Evolutionary conservation across 2,113 vertebrate genomes (phyloP).

Genomic region (Leptosomus discolor): DNA sequence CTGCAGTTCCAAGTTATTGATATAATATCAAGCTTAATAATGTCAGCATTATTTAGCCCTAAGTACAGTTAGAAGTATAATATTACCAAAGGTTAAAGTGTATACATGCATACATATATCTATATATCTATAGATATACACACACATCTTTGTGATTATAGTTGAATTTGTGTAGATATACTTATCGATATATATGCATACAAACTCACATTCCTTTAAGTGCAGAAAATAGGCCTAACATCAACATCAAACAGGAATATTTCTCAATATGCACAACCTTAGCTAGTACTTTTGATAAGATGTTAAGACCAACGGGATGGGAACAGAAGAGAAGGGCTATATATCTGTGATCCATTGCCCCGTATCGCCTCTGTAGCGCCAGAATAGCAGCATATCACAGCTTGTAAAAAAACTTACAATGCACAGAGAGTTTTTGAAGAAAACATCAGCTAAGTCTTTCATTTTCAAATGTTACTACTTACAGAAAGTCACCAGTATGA

Average conservation of each 20-base stretch:
- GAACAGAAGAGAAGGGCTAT: background rate
- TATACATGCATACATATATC: no score
- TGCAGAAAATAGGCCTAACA: background rate
- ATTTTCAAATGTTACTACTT: slow-evolving; percentile 42
- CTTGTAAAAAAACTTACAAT: background rate
- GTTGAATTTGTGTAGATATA: background rate
- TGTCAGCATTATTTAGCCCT: background rate
- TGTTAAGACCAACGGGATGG: background rate
- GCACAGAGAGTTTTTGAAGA: background rate
- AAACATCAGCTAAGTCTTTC: slow-evolving; percentile 14
- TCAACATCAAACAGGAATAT: background rate
- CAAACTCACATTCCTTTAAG: background rate
- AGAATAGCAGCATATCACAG: background rate
- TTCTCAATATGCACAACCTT: background rate
- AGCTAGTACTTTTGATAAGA: background rate
- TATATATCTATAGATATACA: background rate
- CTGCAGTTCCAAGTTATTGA: background rate
- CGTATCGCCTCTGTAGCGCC: background rate
- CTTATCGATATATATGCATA: background rate
- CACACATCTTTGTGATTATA: background rate
- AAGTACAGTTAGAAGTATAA: background rate
- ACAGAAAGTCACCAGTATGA: slow-evolving; percentile 45
- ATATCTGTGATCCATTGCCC: background rate
- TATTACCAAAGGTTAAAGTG: background rate
- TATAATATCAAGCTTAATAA: background rate